These are phyloP conservation scores for Ypsolopha sequella DNA, from an alignment of 2,888 invertebrate species.

Conservation along the genomic window DNA sequence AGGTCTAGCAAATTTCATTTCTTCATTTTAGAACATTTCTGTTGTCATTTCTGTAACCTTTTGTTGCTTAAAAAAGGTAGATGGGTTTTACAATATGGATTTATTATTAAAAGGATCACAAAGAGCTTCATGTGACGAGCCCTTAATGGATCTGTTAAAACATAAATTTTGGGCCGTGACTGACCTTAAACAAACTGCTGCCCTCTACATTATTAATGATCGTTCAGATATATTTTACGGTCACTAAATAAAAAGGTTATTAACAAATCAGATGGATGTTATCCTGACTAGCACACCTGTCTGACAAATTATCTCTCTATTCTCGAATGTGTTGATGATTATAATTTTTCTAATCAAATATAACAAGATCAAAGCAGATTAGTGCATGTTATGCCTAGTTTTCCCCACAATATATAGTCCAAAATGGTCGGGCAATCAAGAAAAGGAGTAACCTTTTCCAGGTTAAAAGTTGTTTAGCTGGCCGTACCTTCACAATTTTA, in stretches of 20 bases:
- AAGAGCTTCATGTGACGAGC: slow-evolving; percentile 45
- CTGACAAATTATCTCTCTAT: not conserved
- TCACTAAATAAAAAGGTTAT: slow-evolving; percentile 44
- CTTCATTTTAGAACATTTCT: no score
- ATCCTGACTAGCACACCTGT: slow-evolving; percentile 4
- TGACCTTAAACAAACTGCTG: slow-evolving; percentile 60
- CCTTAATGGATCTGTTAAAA: slow-evolving; percentile 58
- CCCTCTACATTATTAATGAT: slow-evolving; percentile 57
- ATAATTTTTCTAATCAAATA: no score
- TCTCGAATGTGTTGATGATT: no score
- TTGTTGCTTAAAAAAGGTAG: no score
- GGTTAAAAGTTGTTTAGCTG: no score
- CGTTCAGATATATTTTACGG: slow-evolving; percentile 61
- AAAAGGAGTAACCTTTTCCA: no score
- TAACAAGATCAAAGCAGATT: no score
- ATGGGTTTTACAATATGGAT: not conserved
- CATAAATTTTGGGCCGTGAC: slow-evolving; percentile 60
- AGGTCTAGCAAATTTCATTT: no score
- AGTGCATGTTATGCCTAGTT: no score
- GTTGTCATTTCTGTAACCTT: no score
- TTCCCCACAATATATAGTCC: no score
- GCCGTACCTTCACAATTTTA: not conserved
- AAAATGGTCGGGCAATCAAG: no score
- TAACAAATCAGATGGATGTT: slow-evolving; percentile 44
- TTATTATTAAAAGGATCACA: slow-evolving; percentile 1